Evolutionary conservation across 2,888 invertebrate genomes (phyloP).

Genomic region (Malachius bipustulatus): DNA sequence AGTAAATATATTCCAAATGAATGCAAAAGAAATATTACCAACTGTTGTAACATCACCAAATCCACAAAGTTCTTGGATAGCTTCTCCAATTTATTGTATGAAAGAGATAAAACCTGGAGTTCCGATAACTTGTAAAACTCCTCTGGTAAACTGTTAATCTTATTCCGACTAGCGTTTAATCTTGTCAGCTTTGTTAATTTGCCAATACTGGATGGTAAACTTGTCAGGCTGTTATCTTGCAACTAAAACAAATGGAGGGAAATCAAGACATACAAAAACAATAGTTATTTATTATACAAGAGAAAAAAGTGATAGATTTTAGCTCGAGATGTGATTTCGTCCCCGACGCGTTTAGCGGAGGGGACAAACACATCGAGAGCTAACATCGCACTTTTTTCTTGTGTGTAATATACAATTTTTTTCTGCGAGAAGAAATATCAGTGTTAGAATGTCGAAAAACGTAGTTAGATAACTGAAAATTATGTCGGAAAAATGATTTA

Average conservation of each 20-base stretch:
- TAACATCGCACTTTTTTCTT: no score
- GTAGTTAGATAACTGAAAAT: no score
- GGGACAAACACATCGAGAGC: no score
- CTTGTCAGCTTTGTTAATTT: constrained; percentile 53
- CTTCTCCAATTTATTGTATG: constrained; percentile 58
- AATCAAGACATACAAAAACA: no score
- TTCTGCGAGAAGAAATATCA: no score
- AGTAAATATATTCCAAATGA: constrained; percentile 4
- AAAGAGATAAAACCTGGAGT: constrained; percentile 56
- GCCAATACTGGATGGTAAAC: constrained; percentile 62
- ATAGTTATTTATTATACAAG: no score
- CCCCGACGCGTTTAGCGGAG: no score
- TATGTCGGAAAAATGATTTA: no score
- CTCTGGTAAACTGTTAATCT: constrained; percentile 47
- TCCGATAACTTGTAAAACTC: constrained; percentile 59
- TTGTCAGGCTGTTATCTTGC: constrained; percentile 68
- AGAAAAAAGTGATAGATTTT: no score
- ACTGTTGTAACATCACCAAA: constrained; percentile 61
- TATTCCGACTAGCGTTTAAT: constrained; percentile 58
- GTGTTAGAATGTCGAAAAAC: no score
- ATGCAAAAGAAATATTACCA: constrained; percentile 41
- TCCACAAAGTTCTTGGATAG: constrained; percentile 65
- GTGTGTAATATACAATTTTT: no score
- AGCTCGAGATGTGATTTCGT: no score
- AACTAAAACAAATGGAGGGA: constrained; percentile 48